phyloP scores from a whole-genome alignment of 1,140 invertebrate species.

The Camponotus vicinus region DNA sequence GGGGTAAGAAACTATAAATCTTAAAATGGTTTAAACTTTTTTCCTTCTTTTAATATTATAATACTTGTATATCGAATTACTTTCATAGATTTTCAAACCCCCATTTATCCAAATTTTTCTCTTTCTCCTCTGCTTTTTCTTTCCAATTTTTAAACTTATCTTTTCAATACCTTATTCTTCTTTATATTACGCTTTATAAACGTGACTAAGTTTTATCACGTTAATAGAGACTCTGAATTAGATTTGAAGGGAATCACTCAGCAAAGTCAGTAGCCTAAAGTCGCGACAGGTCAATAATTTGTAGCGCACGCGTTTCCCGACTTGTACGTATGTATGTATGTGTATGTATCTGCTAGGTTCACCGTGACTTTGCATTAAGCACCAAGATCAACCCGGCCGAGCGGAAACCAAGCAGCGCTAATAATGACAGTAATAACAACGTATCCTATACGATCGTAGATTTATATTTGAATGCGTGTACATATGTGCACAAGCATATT shows the following conservation, averaged over 20 bases:
- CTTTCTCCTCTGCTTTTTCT: background rate
- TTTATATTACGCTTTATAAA: background rate
- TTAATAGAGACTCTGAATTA: slow-evolving; percentile 31
- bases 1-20: background rate
- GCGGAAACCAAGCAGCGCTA: slow-evolving; percentile 34
- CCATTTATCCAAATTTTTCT: background rate
- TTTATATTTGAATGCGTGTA: background rate
- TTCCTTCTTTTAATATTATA: background rate
- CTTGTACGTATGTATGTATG: slow-evolving; percentile 14
- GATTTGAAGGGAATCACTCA: slow-evolving; percentile 53
- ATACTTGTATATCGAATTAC: background rate
- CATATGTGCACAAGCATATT: background rate
- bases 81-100: background rate
- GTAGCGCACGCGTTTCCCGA: slow-evolving; percentile 44
- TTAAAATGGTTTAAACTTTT: background rate
- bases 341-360: background rate
- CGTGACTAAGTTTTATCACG: slow-evolving; percentile 57
- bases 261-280: slow-evolving; percentile 57
- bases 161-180: background rate
- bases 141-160: slow-evolving; percentile 36
- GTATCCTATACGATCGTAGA: background rate
- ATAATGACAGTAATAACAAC: slow-evolving; percentile 57
- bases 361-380: slow-evolving; percentile 58
- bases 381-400: slow-evolving; percentile 27
- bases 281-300: slow-evolving; percentile 67